phyloP scores from a whole-genome alignment of 1,140 invertebrate genomes.

The Notospermus geniculatus region DNA sequence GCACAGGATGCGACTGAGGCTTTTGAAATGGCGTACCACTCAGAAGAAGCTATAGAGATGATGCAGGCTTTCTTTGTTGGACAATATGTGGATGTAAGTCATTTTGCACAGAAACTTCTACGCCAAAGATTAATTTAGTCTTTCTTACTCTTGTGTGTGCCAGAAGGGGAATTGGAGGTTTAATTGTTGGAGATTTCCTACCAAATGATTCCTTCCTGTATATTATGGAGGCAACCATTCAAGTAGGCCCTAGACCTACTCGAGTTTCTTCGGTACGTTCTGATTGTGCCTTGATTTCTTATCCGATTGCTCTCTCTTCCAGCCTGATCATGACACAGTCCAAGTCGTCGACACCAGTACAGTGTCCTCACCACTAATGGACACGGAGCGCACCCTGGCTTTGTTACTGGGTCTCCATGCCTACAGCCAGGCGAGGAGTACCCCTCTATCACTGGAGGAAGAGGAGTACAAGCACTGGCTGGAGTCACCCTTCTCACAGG shows the following conservation, averaged over 20 bases:
- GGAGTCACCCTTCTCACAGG: conserved; percentile 72
- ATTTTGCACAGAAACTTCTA: too few relatives aligned
- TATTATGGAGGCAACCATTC: too few relatives aligned
- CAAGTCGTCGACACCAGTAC: conserved; percentile 53
- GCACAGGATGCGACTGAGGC: conserved; percentile 64
- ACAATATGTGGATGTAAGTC: conserved; percentile 59
- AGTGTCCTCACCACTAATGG: conserved; percentile 62
- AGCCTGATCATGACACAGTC: conserved; percentile 54
- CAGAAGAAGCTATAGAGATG: conserved; percentile 56
- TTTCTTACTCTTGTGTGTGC: too few relatives aligned
- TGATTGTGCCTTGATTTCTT: too few relatives aligned
- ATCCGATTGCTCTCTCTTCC: conserved; percentile 12
- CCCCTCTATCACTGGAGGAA: conserved; percentile 64
- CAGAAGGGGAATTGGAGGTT: too few relatives aligned
- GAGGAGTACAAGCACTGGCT: conserved; percentile 69
- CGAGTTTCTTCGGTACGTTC: too few relatives aligned
- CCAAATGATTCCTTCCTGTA: too few relatives aligned
- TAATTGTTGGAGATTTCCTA: too few relatives aligned
- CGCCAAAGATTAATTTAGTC: too few relatives aligned
- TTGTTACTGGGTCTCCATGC: conserved; percentile 79
- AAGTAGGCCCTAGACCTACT: too few relatives aligned
- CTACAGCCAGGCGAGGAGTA: conserved; percentile 70
- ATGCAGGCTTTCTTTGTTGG: conserved; percentile 60
- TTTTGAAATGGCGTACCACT: conserved; percentile 63
- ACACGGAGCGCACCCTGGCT: conserved; percentile 73